Evolutionary conservation across 2,113 vertebrate genomes (phyloP), one percentile per base, ranked within the genome.

Genomic region (Hypomesus transpacificus): DNA sequence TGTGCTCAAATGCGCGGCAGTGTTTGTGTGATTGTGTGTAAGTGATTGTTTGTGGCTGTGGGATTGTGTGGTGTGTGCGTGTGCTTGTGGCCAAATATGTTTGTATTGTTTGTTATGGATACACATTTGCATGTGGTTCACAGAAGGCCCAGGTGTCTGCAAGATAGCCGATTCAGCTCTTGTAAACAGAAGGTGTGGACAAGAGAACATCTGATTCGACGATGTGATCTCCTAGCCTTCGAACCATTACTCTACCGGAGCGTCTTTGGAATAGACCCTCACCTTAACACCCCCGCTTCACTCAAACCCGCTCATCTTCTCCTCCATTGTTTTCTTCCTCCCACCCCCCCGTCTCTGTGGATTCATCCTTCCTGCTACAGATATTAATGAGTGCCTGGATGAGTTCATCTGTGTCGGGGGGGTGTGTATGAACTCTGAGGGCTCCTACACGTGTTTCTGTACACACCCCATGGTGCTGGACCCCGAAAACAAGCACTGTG

Each of bases 401-500:
- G 94, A 94, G 81, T 91, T 78, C 9, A 93, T 91, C 77, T 99
- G 97, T 82, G 90, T 91, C 11, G 92, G 92, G 66, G 95, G 95
- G 64, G 85, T 95, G 84, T 99, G 97, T 87, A 39, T 95, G 76
- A 98, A 98, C 86, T 96, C 93, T 6, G 93, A 94, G 28, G 95
- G 96, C 50, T 97, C 97, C 26, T 98, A 93, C 79, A 92, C 92
- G 87, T 98, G 97, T 88, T 95, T 96, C 89, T 99, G 96, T 75
- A 92, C 91, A 22, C 94, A 91, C 18, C 96, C 95, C 3, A 90
- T 95, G 93, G 86, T 95, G 81, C 70, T 96, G 84, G 93, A 95
- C 77, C 57, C 88, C 50, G 86, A 82, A 67, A 90, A 85, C 72
- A 94, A 93, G 70, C 82, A 80, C 78, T 97, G 96, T 69, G 80